Evolutionary conservation across 1,140 invertebrate species (phyloP).

Genomic region (Ericerus pela): DNA sequence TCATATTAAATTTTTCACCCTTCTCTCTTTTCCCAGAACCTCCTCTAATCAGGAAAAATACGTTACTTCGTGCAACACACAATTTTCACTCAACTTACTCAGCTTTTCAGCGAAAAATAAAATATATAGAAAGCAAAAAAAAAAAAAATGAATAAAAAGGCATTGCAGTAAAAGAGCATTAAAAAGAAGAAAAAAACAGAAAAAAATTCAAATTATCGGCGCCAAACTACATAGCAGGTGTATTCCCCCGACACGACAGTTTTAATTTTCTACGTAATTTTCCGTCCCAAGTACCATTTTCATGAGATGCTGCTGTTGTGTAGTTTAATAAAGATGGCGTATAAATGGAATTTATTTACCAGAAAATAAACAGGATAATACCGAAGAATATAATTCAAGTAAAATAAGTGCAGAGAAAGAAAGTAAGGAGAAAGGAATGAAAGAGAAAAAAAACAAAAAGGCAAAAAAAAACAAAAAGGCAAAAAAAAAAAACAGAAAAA

Average conservation of each 20-base stretch:
- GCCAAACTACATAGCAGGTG: not conserved
- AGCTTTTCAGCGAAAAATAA: too few species aligned
- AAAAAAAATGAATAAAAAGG: too few species aligned
- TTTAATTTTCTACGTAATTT: constrained; percentile 10
- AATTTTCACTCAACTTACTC: too few species aligned
- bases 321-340: constrained; percentile 5
- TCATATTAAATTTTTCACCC: too few species aligned
- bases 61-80: too few species aligned
- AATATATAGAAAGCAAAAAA: too few species aligned
- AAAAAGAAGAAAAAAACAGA: too few species aligned
- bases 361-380: constrained; percentile 12
- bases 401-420: too few species aligned
- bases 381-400: constrained; percentile 10
- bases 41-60: too few species aligned
- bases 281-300: not conserved
- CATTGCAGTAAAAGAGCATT: too few species aligned
- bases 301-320: too few species aligned
- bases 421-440: not conserved
- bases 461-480: not conserved
- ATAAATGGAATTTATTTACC: constrained; percentile 9
- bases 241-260: not conserved
- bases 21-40: too few species aligned
- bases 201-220: constrained; percentile 6
- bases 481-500: not conserved
- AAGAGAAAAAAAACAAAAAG: not conserved